Evolutionary conservation across 1,140 invertebrate genomes (phyloP).

Genomic region (Drosophila pachea): DNA sequence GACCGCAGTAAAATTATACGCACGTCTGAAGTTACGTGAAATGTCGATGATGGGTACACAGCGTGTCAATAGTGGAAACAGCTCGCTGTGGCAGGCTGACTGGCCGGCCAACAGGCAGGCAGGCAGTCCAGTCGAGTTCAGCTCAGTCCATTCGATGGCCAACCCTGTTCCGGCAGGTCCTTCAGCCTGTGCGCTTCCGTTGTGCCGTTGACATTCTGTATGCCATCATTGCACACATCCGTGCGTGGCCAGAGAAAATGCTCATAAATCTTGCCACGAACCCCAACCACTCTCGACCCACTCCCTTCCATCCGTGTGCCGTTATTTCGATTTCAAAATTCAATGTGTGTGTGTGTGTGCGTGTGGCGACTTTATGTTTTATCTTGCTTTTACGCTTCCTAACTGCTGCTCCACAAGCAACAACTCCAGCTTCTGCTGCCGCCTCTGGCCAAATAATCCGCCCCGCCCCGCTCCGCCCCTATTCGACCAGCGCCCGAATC

Average conservation of each 20-base stretch:
- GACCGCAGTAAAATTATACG: slow-evolving; percentile 74
- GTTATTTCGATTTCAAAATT: slow-evolving; percentile 47
- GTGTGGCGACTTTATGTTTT: slow-evolving; percentile 56
- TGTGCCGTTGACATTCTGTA: slow-evolving; percentile 43
- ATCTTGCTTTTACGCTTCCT: slow-evolving; percentile 71
- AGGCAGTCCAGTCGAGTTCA: background rate
- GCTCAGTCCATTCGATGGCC: background rate
- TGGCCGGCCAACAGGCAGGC: background rate
- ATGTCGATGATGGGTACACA: slow-evolving; percentile 54
- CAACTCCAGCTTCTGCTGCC: slow-evolving; percentile 1
- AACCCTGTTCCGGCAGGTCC: slow-evolving; percentile 16
- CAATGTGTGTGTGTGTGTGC: slow-evolving; percentile 32
- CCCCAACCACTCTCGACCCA: background rate
- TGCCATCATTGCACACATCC: slow-evolving; percentile 29
- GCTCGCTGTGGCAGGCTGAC: background rate
- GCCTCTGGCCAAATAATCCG: slow-evolving; percentile 12
- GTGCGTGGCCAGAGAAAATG: slow-evolving; percentile 32
- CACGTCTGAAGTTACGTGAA: slow-evolving; percentile 67
- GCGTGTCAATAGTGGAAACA: slow-evolving; percentile 62
- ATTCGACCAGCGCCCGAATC: slow-evolving; percentile 45
- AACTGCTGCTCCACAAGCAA: slow-evolving; percentile 29
- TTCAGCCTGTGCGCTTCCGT: slow-evolving; percentile 23
- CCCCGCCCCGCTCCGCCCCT: slow-evolving; percentile 5
- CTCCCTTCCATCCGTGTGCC: slow-evolving; percentile 8
- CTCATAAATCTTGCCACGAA: slow-evolving; percentile 47